Base-by-base conservation (phyloP, 2,888 invertebrate genomes). In the Cremastinae sp. region DNA sequence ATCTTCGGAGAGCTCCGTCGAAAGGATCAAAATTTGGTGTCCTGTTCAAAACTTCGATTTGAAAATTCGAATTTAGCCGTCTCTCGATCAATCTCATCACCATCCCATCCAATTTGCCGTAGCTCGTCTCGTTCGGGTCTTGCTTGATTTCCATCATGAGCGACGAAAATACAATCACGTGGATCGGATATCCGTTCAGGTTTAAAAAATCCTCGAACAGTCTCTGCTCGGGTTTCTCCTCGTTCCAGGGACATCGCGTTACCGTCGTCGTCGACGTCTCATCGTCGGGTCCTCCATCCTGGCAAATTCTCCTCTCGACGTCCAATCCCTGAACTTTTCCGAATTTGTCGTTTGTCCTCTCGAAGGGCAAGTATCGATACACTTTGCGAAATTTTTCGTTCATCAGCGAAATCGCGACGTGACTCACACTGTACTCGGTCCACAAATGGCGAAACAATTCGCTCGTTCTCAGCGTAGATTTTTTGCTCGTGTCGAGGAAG, bases 21-120 rank as follows among this genome's bases (percentile, higher is more conserved):
- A 84, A 86, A 0, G 83, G 84, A 74, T 86, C 85, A n/a, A 47
- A n/a, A n/a, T n/a, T n/a, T n/a, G n/a, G 28, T 5, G 28, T 28
- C 28, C 5, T 62, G 0, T 12, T 41, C 2, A 79, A 16, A 0
- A 79, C 74, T 0, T 64, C 66, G 1, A 84, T 22, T 0, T 5
- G 62, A 39, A 86, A 85, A 0, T 65, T 76, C 0, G 83, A 74
- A 0, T 55, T 43, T 74, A 85, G 14, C 0, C 56, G 47, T n/a
- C 75, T 53, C 45, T 82, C 81, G 39, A 85, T 12, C 0, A 78
- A 28, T 0, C 14, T 75, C 73, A 83, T 56, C 1, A 75, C 78
- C 0, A 78, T 41, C 0, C 75, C 81, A 18, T 86, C 86, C 1
- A 81, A 12, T n/a, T 75, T 74, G 0, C 12, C 47, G 14, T 79